Base-by-base conservation (phyloP, 1,140 invertebrate genomes). In the Cydia strobilella region DNA sequence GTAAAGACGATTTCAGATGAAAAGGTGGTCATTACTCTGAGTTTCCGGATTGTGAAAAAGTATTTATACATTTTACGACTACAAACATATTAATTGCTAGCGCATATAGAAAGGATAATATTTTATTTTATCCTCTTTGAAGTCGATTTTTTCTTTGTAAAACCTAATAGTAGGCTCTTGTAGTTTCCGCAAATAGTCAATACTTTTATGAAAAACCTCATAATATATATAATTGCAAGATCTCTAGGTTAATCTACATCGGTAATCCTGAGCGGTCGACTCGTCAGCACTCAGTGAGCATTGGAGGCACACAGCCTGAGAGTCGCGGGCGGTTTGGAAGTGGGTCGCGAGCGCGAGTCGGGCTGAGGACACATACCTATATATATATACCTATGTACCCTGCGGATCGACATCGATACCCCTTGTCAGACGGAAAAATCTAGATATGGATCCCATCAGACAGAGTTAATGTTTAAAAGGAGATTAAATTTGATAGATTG, bases 271-370 rank as follows among this genome's bases (percentile, higher is more conserved):
- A 23, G 18, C 20, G 20, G 7, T 59, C 54, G 54, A 20, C 54
- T 59, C 18, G 18, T 3, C 20, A 1, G 54, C 23, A 59, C 54
- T 23, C 18, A 10, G 48, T 51, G 2, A 51, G 42, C 9, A 59
- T 59, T 12, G 18, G 20, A 59, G 12, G 15, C 15, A 51, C 54
- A 59, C 54, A 0, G 54, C 54, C 20, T 59, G 18, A 59, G 20
- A 59, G 65, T 69, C 65, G 65, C 80, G 76, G 69, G 62, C 76
- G 77, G 72, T 79, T 79, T 75, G 74, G 79, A 82, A 79, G 80
- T 82, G 76, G 78, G 79, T 80, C 79, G 81, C 75, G 79, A 74
- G 73, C 79, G 81, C 75, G 79, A 74, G 73, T 76, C 73, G 75
- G 42, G 35, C 27, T n/a, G 65, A 69, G 27, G 27, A n/a, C 65